Evolutionary conservation across 1,140 invertebrate genomes (phyloP).

Genomic region (Amphibalanus amphitrite): DNA sequence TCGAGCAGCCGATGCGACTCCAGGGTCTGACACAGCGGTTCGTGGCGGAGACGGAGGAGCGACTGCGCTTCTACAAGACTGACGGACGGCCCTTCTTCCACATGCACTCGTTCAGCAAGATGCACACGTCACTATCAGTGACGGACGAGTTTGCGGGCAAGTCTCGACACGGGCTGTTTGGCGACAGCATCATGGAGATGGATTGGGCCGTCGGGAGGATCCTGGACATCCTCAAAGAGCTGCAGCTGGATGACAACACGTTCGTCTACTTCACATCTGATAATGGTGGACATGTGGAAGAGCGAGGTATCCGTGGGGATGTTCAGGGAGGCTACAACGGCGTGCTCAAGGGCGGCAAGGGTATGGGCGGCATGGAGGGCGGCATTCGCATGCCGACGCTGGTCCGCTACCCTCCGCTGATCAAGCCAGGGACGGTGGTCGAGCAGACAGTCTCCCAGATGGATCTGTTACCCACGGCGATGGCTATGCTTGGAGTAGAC

Average conservation of each 20-base stretch:
- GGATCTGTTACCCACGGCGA: no score
- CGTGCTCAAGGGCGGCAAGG: slow-evolving; percentile 15
- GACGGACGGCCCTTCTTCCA: slow-evolving; percentile 12
- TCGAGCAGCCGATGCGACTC: no score
- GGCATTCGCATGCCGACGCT: no score
- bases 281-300: slow-evolving; percentile 27
- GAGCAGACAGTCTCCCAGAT: no score
- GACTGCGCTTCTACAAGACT: not conserved
- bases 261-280: slow-evolving; percentile 25
- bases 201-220: slow-evolving; percentile 22
- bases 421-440: no score
- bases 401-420: no score
- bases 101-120: slow-evolving; percentile 21
- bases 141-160: no score
- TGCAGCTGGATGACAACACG: slow-evolving; percentile 21
- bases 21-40: no score
- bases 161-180: slow-evolving; percentile 14
- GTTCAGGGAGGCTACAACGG: slow-evolving; percentile 29
- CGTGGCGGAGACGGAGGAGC: no score
- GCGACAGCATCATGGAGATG: slow-evolving; percentile 24
- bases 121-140: slow-evolving; percentile 20
- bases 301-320: slow-evolving; percentile 25
- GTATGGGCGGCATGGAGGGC: no score
- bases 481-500: no score
- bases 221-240: slow-evolving; percentile 17